These are phyloP conservation scores for Campoletis sonorensis DNA, from an alignment of 1,140 invertebrate genomes.

Conservation along the genomic window DNA sequence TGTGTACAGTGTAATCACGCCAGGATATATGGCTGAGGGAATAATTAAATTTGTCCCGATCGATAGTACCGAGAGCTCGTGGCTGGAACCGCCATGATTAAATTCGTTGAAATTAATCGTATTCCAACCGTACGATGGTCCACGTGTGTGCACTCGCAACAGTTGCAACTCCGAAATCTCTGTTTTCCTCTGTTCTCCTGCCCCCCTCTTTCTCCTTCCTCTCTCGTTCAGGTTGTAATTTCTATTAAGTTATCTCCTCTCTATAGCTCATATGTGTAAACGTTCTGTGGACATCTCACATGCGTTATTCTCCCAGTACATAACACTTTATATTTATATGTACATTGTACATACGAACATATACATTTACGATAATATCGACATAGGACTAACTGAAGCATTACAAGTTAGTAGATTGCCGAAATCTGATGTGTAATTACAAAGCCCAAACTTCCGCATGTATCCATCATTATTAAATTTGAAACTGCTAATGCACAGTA, in stretches of 20 bases:
- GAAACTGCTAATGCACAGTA: conserved; percentile 3
- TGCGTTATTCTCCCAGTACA: not conserved
- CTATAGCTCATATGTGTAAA: not conserved
- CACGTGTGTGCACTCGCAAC: conserved; percentile 10
- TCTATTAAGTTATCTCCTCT: not conserved
- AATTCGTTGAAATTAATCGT: conserved; percentile 45
- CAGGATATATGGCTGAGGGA: conserved; percentile 17
- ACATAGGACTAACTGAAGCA: not conserved
- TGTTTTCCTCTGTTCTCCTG: not conserved
- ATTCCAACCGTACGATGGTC: conserved; percentile 7
- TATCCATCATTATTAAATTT: not conserved
- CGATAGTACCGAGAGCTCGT: conserved; percentile 23
- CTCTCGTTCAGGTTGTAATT: not conserved
- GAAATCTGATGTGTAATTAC: conserved; percentile 23
- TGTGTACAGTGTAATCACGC: not conserved
- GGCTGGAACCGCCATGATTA: conserved; percentile 37
- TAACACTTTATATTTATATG: not conserved
- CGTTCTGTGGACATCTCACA: not conserved
- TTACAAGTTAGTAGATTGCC: not conserved
- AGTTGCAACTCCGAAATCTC: conserved; percentile 20
- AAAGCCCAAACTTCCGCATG: not conserved
- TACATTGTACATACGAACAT: too few relatives aligned
- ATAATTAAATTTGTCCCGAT: conserved; percentile 43
- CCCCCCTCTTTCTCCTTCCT: not conserved
- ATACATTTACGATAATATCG: not conserved